Conservation (phyloP, 2,888 invertebrate species). For the Oeneis ivallda region DNA sequence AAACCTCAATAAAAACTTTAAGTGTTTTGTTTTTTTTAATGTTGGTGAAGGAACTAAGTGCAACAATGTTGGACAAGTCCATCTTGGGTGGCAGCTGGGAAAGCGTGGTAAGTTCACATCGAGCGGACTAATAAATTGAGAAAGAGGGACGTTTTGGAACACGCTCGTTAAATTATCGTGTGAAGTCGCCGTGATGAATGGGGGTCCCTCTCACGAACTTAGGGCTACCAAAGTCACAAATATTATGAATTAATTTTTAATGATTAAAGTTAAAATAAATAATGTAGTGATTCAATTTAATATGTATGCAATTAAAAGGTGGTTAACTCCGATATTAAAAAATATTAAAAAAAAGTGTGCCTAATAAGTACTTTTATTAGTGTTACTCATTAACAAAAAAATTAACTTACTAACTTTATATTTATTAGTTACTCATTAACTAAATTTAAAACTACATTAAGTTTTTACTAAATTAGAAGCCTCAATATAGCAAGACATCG, state of each 20-base stretch:
- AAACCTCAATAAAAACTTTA: constrained; percentile 32
- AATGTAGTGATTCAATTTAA: too few species aligned
- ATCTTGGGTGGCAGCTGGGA: constrained; percentile 77
- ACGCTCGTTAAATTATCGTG: constrained; percentile 31
- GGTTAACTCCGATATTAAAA: background rate
- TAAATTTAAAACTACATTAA: background rate
- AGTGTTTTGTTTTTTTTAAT: constrained; percentile 41
- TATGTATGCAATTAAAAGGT: too few species aligned
- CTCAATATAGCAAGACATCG: too few species aligned
- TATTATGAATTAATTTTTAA: background rate
- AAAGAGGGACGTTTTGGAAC: constrained; percentile 9
- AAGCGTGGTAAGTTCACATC: constrained; percentile 69
- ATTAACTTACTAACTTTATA: too few species aligned
- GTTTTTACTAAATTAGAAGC: background rate
- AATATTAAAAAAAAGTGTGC: too few species aligned
- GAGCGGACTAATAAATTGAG: constrained; percentile 6
- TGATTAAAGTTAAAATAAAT: background rate
- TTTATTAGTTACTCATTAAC: background rate
- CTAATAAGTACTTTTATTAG: too few species aligned
- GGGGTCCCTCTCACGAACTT: constrained; percentile 2
- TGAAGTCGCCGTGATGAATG: constrained; percentile 36
- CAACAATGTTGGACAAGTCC: constrained; percentile 73
- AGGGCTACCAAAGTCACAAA: constrained; percentile 1
- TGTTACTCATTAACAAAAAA: too few species aligned
- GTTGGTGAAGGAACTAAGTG: constrained; percentile 47